Conservation (phyloP, 2,888 invertebrate genomes). For the Zygogramma bicolorata region DNA sequence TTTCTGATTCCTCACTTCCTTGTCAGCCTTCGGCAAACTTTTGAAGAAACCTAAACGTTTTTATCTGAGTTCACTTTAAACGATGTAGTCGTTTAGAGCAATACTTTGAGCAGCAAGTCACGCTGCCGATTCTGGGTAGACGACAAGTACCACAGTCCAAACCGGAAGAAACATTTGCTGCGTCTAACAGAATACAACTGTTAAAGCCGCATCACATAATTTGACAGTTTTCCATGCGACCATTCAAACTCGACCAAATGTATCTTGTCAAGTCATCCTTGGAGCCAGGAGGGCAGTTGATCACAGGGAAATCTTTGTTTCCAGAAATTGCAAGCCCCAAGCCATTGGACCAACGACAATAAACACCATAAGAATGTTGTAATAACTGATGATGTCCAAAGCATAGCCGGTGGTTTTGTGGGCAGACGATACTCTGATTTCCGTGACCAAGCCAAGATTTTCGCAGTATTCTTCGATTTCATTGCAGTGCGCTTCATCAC, state of each 20-base stretch:
- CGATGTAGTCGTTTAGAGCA: slow-evolving; percentile 84
- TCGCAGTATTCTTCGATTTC: slow-evolving; percentile 82
- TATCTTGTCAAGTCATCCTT: slow-evolving; percentile 80
- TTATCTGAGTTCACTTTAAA: slow-evolving; percentile 89
- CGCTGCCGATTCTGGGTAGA: slow-evolving; percentile 94
- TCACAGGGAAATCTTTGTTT: slow-evolving; percentile 93
- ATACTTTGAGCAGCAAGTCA: slow-evolving; percentile 93
- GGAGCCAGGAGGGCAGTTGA: slow-evolving; percentile 95
- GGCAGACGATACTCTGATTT: slow-evolving; percentile 90
- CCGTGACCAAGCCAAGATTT: slow-evolving; percentile 81
- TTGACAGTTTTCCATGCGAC: too few relatives aligned
- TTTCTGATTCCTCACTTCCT: slow-evolving; percentile 58
- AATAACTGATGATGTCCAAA: slow-evolving; percentile 79
- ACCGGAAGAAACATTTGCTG: slow-evolving; percentile 94
- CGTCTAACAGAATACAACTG: too few relatives aligned
- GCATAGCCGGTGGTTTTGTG: slow-evolving; percentile 93
- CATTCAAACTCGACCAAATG: slow-evolving; percentile 97
- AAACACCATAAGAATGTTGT: slow-evolving; percentile 79
- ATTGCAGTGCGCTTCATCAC: slow-evolving; percentile 86
- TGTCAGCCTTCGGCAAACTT: slow-evolving; percentile 80
- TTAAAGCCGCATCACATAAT: too few relatives aligned
- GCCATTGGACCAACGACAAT: slow-evolving; percentile 98
- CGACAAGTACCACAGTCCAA: slow-evolving; percentile 93
- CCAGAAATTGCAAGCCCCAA: slow-evolving; percentile 96
- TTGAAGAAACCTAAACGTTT: slow-evolving; percentile 84